Evolutionary conservation across 2,113 vertebrate genomes (phyloP), one percentile per base, ranked within the genome.

Genomic region (Argyrosomus japonicus): DNA sequence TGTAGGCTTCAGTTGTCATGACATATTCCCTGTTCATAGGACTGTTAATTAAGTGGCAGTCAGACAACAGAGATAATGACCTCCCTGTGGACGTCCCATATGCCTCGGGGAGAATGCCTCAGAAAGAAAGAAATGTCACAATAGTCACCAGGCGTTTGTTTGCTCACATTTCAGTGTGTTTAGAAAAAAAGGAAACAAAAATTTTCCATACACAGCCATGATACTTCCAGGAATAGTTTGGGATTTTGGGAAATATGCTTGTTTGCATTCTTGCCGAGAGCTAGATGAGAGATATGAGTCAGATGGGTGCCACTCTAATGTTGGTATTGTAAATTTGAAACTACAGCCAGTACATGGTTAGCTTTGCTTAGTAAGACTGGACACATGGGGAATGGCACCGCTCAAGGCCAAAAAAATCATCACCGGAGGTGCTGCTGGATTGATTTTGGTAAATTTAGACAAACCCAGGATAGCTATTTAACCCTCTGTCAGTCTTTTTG

Each of bases 51-150:
- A 88, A 87, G 70, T 81, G 84, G 87, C 85, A 84, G 83, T 75
- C 82, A 85, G 71, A 89, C 75, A 87, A 75, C 85, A 67, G 79
- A 81, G 81, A 87, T 92, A 92, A 94, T 92, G 89, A 92, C 86
- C 79, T 92, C 93, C 90, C 90, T 43, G 64, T n/a, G 84, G 93
- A 93, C 64, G 58, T 63, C 68, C 60, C 50, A 12, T 71, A 15
- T 56, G 75, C 83, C 85, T 50, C 29, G 4, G 89, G 88, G 86
- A 89, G 47, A 64, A 71, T 40, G 67, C 68, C 60, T 65, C 81
- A 27, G 58, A 86, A 48, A 54, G 45, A 86, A 85, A 88, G 45
- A 86, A 85, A 88, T 77, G 74, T 83, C 4, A 53, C 53, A 68
- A 65, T 60, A 19, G 73, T 68, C 60, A 68, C 10, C 50, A 70